Base-by-base conservation (phyloP, 2,797 vertebrate species). In the Mionectes olivaceus region DNA sequence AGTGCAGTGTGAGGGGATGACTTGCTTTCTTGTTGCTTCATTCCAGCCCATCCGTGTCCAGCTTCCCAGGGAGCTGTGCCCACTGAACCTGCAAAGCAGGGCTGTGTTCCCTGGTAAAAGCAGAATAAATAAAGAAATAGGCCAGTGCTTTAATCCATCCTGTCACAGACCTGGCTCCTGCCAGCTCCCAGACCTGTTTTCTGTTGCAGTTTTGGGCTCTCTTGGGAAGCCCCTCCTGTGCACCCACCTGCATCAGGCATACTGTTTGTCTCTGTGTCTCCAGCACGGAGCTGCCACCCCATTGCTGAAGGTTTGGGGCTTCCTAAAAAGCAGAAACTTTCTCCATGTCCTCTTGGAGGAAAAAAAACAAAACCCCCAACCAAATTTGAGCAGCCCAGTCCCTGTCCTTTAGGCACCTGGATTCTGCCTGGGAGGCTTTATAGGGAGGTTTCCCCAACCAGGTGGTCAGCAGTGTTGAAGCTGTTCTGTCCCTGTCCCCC, bases 281-380 rank as follows among this genome's bases (percentile, higher is more conserved):
- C 50, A 60, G n/a, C 0, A 3, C 0, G 3, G 57, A 64, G 41
- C 69, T 74, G 64, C 49, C 75, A 11, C 2, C 1, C 9, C 0
- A 1, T 3, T 25, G 10, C 68, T 37, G 33, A 44, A 57, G 55
- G 27, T 24, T 25, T 44, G 30, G 7, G 22, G 17, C 28, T 75
- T 15, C 56, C 35, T 39, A 46, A 28, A 35, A 52, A 18, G 2
- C 5, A 8, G 30, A 41, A 50, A 4, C 3, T 53, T 67, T 15
- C 52, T 41, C 43, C 13, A 3, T 33, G 13, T n/a, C n/a, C 13
- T 5, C 18, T 41, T 28, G 3, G 71, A 75, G 19, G 4, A 7
- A 2, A 9, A 25, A 13, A 24, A 35, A 30, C 3, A 0, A 47
- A 24, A 24, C 16, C 13, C 47, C 47, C 8, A 46, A 21, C 35